These are phyloP conservation scores for Heliornis fulica DNA, from an alignment of 2,113 vertebrate genomes.

Conservation along the genomic window DNA sequence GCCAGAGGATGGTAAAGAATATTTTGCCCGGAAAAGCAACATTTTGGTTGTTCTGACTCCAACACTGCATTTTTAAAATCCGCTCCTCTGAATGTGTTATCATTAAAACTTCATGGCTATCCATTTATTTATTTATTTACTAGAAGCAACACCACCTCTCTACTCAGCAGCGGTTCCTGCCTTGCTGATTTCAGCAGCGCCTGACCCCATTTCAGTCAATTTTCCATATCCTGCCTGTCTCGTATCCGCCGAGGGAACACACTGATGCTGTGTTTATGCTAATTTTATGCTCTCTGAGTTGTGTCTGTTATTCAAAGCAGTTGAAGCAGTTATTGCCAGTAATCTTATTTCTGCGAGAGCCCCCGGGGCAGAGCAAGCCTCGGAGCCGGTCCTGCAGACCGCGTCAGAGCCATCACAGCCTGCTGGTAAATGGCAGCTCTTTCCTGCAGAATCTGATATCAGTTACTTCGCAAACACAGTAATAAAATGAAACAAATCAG, in stretches of 20 bases:
- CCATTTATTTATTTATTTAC: conserved; percentile 4
- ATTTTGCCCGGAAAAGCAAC: conserved; percentile 60
- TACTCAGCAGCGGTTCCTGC: conserved; percentile 53
- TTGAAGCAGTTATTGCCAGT: conserved; percentile 88
- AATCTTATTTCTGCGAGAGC: conserved; percentile 91
- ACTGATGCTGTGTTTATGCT: conserved; percentile 83
- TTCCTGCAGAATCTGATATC: conserved; percentile 86
- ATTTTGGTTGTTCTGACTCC: not conserved
- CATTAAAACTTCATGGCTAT: conserved; percentile 68
- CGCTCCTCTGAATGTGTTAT: conserved; percentile 26
- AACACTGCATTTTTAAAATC: conserved; percentile 44
- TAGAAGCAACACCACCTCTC: conserved; percentile 51
- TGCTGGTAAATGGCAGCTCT: conserved; percentile 87
- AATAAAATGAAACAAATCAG: conserved; percentile 93
- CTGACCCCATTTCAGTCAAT: conserved; percentile 84
- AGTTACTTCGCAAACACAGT: conserved; percentile 86
- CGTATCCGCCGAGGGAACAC: conserved; percentile 74
- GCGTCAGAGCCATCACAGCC: conserved; percentile 83
- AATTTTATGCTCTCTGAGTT: conserved; percentile 90
- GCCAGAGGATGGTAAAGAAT: conserved; percentile 39
- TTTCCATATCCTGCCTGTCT: conserved; percentile 82
- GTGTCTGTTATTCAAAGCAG: conserved; percentile 90
- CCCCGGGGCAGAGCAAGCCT: conserved; percentile 81
- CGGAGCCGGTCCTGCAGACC: conserved; percentile 83
- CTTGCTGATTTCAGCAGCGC: conserved; percentile 73